Evolutionary conservation across 2,797 vertebrate species (phyloP).

Genomic region (Lateolabrax maculatus): DNA sequence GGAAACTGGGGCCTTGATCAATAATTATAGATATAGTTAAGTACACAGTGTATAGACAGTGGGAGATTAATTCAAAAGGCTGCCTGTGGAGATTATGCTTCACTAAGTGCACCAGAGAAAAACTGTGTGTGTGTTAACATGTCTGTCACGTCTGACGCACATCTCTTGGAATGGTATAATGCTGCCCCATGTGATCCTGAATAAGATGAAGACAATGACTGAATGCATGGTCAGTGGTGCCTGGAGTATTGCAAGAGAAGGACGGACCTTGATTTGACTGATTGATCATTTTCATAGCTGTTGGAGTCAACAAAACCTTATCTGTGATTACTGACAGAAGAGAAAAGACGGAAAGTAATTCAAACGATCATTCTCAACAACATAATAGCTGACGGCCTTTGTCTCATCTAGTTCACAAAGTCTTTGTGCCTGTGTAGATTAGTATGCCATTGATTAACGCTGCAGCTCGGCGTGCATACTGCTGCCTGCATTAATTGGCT

Average conservation of each 20-base stretch:
- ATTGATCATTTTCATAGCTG: neutral
- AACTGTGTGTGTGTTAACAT: neutral
- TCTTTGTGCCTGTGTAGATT: constrained; percentile 39
- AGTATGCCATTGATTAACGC: constrained; percentile 46
- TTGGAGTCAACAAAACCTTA: constrained; percentile 10
- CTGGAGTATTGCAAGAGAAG: neutral
- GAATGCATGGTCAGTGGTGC: neutral
- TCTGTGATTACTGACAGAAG: neutral
- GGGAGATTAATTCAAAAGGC: neutral
- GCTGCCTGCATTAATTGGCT: constrained; percentile 64
- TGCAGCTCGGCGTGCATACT: constrained; percentile 8
- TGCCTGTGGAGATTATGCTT: no score
- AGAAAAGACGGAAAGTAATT: constrained; percentile 5
- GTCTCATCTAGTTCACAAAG: constrained; percentile 45
- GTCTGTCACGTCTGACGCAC: neutral
- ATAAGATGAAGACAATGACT: neutral
- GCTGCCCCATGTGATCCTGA: neutral
- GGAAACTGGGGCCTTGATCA: no score
- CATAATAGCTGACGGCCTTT: constrained; percentile 18
- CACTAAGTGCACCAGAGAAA: neutral
- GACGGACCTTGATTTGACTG: neutral
- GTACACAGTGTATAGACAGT: neutral
- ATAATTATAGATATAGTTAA: neutral
- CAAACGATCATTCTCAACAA: neutral
- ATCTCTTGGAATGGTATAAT: neutral